phyloP scores from a whole-genome alignment of 2,888 invertebrate genomes.

The Pogonocherus hispidulus region DNA sequence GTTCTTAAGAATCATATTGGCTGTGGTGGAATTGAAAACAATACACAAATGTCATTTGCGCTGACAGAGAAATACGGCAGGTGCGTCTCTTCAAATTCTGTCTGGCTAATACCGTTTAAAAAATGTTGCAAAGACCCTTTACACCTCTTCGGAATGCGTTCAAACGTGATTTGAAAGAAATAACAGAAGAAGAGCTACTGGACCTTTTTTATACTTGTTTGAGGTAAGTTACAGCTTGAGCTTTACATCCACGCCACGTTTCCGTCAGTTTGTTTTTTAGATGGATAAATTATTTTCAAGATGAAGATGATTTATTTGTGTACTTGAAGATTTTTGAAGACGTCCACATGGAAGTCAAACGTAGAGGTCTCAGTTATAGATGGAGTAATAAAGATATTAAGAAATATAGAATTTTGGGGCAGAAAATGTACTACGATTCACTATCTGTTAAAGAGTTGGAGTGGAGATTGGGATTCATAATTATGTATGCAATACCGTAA shows the following conservation, averaged over 20 bases:
- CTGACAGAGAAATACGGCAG: not conserved
- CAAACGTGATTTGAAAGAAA: not conserved
- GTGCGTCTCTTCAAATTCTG: not conserved
- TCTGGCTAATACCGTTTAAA: not conserved
- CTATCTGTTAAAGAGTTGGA: conserved; percentile 13
- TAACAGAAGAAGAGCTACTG: conserved; percentile 9
- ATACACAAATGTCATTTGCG: not conserved
- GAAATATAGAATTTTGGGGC: conserved; percentile 15
- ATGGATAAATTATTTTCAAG: conserved; percentile 25
- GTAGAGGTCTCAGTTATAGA: not conserved
- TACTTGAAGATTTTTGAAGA: conserved; percentile 8
- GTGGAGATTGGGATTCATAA: conserved; percentile 9
- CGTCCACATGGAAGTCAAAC: conserved; percentile 8
- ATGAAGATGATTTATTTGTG: not conserved
- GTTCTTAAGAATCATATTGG: too few species aligned
- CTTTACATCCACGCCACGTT: too few species aligned
- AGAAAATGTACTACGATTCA: conserved; percentile 15
- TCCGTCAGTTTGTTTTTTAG: not conserved
- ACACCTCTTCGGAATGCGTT: not conserved
- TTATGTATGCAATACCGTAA: conserved; percentile 19
- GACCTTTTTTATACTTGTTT: conserved; percentile 4
- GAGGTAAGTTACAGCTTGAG: not conserved
- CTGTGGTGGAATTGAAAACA: not conserved
- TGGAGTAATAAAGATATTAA: conserved; percentile 16
- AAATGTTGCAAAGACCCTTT: not conserved